A percentile compares a stretch with the other conserved stretches of the same genome.
phyloP scores from a whole-genome alignment of 1,140 invertebrate species.

The Cylas formicarius region DNA sequence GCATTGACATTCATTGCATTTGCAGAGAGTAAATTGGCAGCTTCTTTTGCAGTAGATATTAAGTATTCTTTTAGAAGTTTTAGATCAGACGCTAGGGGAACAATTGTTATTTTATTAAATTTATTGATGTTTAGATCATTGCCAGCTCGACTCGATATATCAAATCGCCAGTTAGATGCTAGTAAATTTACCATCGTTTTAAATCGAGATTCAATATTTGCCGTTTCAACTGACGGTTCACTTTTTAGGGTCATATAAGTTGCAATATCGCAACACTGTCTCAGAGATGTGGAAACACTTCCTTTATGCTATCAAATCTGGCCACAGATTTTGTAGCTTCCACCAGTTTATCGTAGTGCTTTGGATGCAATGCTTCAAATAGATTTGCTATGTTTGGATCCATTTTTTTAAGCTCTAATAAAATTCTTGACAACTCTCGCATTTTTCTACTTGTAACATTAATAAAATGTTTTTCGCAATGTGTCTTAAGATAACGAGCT shows the following conservation, averaged over 20 bases:
- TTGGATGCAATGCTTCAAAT: no score
- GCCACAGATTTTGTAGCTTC: no score
- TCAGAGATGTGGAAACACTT: slow-evolving; percentile 24
- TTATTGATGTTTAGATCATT: slow-evolving; percentile 26
- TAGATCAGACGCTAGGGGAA: slow-evolving; percentile 27
- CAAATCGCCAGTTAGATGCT: slow-evolving; percentile 34
- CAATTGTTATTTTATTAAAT: slow-evolving; percentile 29
- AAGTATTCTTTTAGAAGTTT: slow-evolving; percentile 26
- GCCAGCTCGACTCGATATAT: slow-evolving; percentile 30
- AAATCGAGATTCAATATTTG: slow-evolving; percentile 28
- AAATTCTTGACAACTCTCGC: no score
- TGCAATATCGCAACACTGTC: slow-evolving; percentile 25
- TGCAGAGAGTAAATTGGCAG: neutral
- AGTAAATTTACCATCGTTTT: slow-evolving; percentile 34
- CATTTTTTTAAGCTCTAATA: no score
- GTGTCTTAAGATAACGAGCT: no score
- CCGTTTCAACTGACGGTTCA: slow-evolving; percentile 10
- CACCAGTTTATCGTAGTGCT: no score
- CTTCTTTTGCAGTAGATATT: slow-evolving; percentile 15
- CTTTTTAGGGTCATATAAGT: slow-evolving; percentile 10
- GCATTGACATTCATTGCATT: neutral
- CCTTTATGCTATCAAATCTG: no score
- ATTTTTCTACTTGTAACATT: no score
- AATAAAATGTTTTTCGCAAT: no score
- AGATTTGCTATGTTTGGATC: no score